Percentiles rank a stretch among this genome's conserved stretches.
Evolutionary conservation across 37 sponge, comb jelly and placozoan species (phyloP).

Genomic region (Ianthella basta): DNA sequence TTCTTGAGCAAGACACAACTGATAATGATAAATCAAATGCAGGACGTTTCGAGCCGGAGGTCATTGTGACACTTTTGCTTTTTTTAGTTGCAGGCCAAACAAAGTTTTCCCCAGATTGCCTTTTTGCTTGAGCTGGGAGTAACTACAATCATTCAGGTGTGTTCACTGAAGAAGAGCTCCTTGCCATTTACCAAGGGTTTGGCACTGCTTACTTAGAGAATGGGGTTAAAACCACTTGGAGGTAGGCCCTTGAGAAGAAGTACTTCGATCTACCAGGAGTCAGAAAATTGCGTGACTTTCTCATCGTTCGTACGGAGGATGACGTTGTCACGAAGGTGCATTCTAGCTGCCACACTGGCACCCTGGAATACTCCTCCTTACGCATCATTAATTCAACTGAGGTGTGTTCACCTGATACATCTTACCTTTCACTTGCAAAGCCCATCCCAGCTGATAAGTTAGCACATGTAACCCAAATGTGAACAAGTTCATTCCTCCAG

Average conservation of each 20-base stretch:
- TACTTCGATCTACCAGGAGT: conserved; percentile 44
- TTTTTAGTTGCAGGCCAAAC: conserved; percentile 63
- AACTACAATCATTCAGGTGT: conserved; percentile 29
- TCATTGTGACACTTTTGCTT: too few relatives aligned
- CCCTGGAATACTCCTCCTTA: conserved; percentile 8
- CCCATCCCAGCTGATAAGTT: conserved; percentile 24
- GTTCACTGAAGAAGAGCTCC: conserved; percentile 36
- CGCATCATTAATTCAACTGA: conserved; percentile 25
- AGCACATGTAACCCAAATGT: conserved; percentile 48
- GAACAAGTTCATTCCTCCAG: conserved; percentile 38
- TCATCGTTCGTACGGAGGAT: not conserved
- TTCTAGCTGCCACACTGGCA: conserved; percentile 19
- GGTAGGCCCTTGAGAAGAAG: conserved; percentile 32
- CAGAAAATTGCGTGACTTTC: conserved; percentile 44
- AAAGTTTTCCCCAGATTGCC: conserved; percentile 63
- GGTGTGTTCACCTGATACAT: conserved; percentile 13
- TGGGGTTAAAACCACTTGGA: conserved; percentile 31
- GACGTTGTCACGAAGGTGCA: conserved; percentile 37
- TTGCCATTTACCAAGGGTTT: not conserved
- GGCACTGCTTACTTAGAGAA: conserved; percentile 17
- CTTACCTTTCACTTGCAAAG: conserved; percentile 14
- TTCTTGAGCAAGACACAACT: too few relatives aligned
- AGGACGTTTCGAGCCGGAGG: too few relatives aligned
- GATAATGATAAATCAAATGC: too few relatives aligned
- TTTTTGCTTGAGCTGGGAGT: conserved; percentile 38